Evolutionary conservation across 2,888 invertebrate genomes (phyloP).

Genomic region (Lymantria monacha): DNA sequence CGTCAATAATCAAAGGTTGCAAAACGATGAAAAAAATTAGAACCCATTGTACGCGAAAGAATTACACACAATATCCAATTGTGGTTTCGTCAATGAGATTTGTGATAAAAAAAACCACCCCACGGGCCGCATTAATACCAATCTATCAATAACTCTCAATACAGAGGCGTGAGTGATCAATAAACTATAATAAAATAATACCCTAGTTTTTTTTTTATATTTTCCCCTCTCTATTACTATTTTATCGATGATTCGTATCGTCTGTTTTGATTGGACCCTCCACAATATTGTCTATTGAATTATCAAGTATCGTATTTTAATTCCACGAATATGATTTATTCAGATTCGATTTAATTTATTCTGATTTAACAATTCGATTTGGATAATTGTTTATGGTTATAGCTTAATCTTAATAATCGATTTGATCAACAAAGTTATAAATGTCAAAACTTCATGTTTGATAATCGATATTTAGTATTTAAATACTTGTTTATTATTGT

Average conservation of each 20-base stretch:
- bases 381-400: constrained; percentile 37
- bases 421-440: constrained; percentile 22
- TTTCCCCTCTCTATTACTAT: constrained; percentile 62
- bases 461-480: neutral
- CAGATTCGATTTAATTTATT: constrained; percentile 38
- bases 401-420: constrained; percentile 34
- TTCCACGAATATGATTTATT: constrained; percentile 36
- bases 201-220: too few relatives aligned
- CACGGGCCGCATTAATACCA: constrained; percentile 71
- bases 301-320: constrained; percentile 50
- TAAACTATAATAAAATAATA: constrained; percentile 64
- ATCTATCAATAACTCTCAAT: constrained; percentile 77
- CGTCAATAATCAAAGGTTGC: constrained; percentile 55
- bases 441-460: constrained; percentile 14
- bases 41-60: constrained; percentile 59
- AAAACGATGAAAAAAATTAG: constrained; percentile 49
- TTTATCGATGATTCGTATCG: constrained; percentile 60
- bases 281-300: constrained; percentile 67
- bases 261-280: constrained; percentile 62
- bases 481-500: too few relatives aligned
- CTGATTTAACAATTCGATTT: constrained; percentile 40
- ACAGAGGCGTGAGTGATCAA: constrained; percentile 74
- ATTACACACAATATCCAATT: constrained; percentile 74
- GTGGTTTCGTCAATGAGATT: constrained; percentile 67
- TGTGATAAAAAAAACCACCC: constrained; percentile 70